Base-by-base conservation (phyloP, 2,797 vertebrate genomes). In the Helicolenus hilgendorfi region DNA sequence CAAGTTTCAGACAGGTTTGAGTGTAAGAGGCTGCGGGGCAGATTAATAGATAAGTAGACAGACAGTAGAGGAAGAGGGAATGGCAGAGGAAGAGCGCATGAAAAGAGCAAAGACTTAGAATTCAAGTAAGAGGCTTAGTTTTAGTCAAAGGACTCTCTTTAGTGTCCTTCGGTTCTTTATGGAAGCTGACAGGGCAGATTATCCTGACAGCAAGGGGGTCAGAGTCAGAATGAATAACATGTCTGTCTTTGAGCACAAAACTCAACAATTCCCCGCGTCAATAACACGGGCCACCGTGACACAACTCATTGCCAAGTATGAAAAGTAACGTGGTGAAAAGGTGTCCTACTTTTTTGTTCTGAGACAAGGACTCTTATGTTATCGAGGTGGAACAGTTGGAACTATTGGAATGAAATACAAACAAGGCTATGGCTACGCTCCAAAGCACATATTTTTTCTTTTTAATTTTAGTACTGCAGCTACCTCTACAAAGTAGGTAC, bases 81-180 rank as follows among this genome's bases (percentile, higher is more conserved):
- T 4, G 53, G 83, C 31, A 86, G 84, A 85, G 55, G 82, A 84
- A 56, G 74, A 77, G 77, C 81, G 60, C 77, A 89, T 80, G 88
- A 91, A 92, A 91, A 91, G 81, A 89, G 89, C 68, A 83, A 79
- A 88, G 85, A 89, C 81, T 94, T 93, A 41, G 76, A 90, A 90
- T 93, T 92, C 78, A 91, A 94, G 84, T 94, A 91, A 96, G 92
- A 93, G 82, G 94, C 95, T 95, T 95, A 95, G 85, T 90, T 78
- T 77, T 68, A 85, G 91, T 86, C 84, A 70, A 87, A 88, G 79
- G 76, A 85, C 81, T 89, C 77, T 79, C 87, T 91, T 85, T 76
- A 83, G 82, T 91, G 90, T 94, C 86, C 78, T 86, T 83, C 70
- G 83, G 77, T 89, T 89, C 85, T 94, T 94, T 92, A 89, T 93